These are phyloP conservation scores for Tragelaphus scriptus DNA, from an alignment of 2,113 vertebrate species.

Conservation along the genomic window DNA sequence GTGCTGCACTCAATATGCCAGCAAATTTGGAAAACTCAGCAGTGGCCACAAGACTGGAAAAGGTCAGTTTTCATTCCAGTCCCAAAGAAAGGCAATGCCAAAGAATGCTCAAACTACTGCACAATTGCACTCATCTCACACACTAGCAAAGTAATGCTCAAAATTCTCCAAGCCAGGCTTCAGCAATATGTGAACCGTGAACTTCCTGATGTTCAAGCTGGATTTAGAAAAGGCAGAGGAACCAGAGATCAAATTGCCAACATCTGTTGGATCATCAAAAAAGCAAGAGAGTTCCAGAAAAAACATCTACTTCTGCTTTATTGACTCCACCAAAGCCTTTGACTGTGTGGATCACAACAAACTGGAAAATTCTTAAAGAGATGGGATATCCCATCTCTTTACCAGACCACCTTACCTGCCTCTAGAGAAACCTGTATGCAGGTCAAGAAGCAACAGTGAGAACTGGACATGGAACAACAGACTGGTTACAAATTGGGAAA, in stretches of 20 bases:
- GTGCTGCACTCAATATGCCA: background rate
- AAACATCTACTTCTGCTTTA: background rate
- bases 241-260: background rate
- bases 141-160: background rate
- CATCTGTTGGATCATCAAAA: background rate
- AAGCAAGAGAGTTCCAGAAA: background rate
- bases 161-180: background rate
- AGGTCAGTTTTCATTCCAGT: background rate
- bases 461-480: background rate
- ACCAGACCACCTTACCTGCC: background rate
- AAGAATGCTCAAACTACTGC: background rate
- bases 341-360: background rate
- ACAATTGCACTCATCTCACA: background rate
- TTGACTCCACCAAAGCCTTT: background rate
- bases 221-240: background rate
- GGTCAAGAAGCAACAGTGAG: background rate
- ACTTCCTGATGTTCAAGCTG: background rate
- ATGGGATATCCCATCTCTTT: background rate
- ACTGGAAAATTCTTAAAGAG: background rate
- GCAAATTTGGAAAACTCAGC: background rate
- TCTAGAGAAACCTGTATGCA: background rate
- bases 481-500: background rate
- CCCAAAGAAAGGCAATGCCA: background rate
- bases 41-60: background rate
- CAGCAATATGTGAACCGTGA: rapidly evolving